Percentiles rank a stretch among this genome's conserved stretches.
These are phyloP conservation scores for Gymnodraco acuticeps DNA, from an alignment of 2,797 vertebrate genomes.

Conservation along the genomic window DNA sequence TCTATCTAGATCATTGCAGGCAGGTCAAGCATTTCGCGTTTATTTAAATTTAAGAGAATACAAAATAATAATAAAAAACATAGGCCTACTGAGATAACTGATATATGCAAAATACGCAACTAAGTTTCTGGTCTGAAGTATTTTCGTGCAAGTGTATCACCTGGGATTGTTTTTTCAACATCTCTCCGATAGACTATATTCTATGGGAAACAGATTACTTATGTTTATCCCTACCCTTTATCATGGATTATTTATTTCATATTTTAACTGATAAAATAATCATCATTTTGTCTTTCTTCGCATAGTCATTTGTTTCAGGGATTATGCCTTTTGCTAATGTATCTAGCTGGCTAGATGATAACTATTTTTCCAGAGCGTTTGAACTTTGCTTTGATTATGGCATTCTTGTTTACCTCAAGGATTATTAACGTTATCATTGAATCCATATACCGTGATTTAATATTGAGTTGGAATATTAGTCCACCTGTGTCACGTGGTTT, in stretches of 20 bases:
- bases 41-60: background rate
- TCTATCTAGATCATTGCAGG: background rate
- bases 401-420: background rate
- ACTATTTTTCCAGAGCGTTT: background rate
- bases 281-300: background rate
- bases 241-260: background rate
- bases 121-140: background rate
- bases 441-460: conserved; percentile 7
- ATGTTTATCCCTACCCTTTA: background rate
- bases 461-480: conserved; percentile 43
- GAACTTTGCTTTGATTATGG: background rate
- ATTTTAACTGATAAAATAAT: background rate
- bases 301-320: background rate
- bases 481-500: conserved; percentile 50
- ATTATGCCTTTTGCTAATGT: background rate
- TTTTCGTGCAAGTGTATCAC: background rate
- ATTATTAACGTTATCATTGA: background rate
- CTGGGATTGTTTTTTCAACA: background rate
- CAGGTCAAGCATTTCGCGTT: background rate
- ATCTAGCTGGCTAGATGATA: too few relatives aligned
- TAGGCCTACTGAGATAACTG: background rate
- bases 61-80: background rate
- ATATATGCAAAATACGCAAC: background rate
- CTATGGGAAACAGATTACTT: background rate
- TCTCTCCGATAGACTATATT: background rate